These are phyloP conservation scores for Raillietiella orientalis DNA, from an alignment of 2,888 invertebrate species.

Conservation along the genomic window DNA sequence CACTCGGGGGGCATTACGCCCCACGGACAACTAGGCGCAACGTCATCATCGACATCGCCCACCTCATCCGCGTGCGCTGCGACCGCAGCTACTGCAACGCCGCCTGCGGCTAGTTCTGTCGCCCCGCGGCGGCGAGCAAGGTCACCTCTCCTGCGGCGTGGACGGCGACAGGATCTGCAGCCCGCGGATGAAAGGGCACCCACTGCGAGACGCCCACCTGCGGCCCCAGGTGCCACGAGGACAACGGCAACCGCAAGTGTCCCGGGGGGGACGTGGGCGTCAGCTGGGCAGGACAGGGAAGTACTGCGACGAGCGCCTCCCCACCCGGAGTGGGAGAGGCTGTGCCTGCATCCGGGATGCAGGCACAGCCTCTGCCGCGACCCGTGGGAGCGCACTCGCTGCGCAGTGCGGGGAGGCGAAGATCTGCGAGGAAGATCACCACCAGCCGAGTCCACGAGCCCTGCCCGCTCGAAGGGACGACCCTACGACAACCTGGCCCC, in stretches of 20 bases:
- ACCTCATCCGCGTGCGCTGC: constrained; percentile 62
- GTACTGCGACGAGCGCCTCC: constrained; percentile 15
- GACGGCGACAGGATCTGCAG: constrained; percentile 73
- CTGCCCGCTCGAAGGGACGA: too few relatives aligned
- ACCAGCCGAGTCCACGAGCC: too few relatives aligned
- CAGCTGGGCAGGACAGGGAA: constrained; percentile 16
- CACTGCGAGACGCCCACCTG: constrained; percentile 73
- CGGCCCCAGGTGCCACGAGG: constrained; percentile 56
- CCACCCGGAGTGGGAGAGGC: too few relatives aligned
- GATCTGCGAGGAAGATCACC: too few relatives aligned
- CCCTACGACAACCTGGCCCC: too few relatives aligned
- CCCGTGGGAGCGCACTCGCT: constrained; percentile 16
- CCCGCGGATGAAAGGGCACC: constrained; percentile 67
- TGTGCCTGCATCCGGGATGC: constrained; percentile 17
- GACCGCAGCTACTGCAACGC: constrained; percentile 74
- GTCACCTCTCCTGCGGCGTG: constrained; percentile 63
- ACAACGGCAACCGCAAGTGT: constrained; percentile 54
- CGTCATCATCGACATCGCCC: constrained; percentile 23
- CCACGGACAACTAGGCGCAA: constrained; percentile 70
- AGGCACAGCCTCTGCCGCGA: constrained; percentile 16
- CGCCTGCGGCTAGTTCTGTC: constrained; percentile 78
- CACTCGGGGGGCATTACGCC: constrained; percentile 72
- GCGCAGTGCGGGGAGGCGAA: too few relatives aligned
- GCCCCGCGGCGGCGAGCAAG: constrained; percentile 76
- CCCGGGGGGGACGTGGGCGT: constrained; percentile 41